A percentile compares a stretch with the other conserved stretches of the same genome.
Evolutionary conservation across 2,888 invertebrate species (phyloP).

Genomic region (Cancer borealis): DNA sequence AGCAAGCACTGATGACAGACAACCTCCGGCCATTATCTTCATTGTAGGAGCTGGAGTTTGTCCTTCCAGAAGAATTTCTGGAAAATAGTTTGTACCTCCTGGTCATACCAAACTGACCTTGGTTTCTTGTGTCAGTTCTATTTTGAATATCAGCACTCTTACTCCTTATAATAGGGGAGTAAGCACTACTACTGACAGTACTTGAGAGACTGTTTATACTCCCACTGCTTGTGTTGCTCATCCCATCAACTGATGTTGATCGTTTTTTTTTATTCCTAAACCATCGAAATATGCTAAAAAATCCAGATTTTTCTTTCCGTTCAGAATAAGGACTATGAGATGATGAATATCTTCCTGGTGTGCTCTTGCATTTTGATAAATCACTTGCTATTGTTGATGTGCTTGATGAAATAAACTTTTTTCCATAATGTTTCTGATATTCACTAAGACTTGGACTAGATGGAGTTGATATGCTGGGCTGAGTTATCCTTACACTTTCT

Average conservation of each 20-base stretch:
- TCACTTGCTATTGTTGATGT: conserved; percentile 47
- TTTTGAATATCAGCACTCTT: conserved; percentile 72
- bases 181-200: conserved; percentile 58
- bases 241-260: conserved; percentile 62
- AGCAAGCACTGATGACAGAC: conserved; percentile 62
- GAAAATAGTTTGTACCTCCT: conserved; percentile 61
- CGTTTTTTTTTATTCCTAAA: conserved; percentile 68
- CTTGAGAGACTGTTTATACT: conserved; percentile 69
- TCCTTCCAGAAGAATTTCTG: conserved; percentile 47
- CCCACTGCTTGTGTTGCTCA: conserved; percentile 62
- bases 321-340: conserved; percentile 39
- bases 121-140: conserved; percentile 38
- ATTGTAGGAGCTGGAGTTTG: neutral
- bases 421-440: conserved; percentile 60
- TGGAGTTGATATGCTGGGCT: conserved; percentile 63
- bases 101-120: conserved; percentile 61
- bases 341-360: conserved; percentile 55
- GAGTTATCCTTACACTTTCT: conserved; percentile 21
- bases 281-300: conserved; percentile 73
- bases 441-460: conserved; percentile 66
- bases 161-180: conserved; percentile 69
- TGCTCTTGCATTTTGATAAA: conserved; percentile 58
- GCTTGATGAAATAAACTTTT: conserved; percentile 60
- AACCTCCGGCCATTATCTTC: conserved; percentile 57
- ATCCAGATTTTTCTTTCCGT: conserved; percentile 55